Evolutionary conservation across 1,140 invertebrate genomes (phyloP).

Genomic region (Drosophila subobscura): DNA sequence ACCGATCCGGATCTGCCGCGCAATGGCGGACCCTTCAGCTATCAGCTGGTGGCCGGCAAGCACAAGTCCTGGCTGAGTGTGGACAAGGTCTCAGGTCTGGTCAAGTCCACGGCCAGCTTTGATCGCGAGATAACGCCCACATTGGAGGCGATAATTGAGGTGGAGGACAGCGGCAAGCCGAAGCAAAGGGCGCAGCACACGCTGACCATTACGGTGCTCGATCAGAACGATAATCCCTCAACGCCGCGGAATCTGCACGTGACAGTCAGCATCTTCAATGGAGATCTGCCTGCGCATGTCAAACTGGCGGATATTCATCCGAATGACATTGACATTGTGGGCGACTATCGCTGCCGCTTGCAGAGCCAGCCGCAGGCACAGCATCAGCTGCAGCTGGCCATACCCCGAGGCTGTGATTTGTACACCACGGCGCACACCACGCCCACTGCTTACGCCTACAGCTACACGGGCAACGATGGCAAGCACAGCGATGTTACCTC

Average conservation of each 20-base stretch:
- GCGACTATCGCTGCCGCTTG: constrained; percentile 94
- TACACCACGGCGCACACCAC: constrained; percentile 88
- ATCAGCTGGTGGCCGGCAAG: constrained; percentile 90
- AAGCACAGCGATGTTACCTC: constrained; percentile 93
- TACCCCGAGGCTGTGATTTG: constrained; percentile 91
- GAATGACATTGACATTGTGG: constrained; percentile 93
- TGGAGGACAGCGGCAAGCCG: constrained; percentile 94
- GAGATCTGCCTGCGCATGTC: constrained; percentile 87
- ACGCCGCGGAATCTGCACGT: constrained; percentile 92
- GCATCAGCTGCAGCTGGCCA: constrained; percentile 86
- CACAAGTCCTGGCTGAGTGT: constrained; percentile 86
- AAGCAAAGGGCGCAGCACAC: constrained; percentile 91
- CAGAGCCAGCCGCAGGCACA: constrained; percentile 81
- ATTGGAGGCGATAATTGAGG: constrained; percentile 91
- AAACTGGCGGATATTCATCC: constrained; percentile 96
- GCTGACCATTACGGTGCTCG: constrained; percentile 90
- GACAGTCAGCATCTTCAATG: constrained; percentile 91
- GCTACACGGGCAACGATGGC: constrained; percentile 94
- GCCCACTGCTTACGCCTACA: constrained; percentile 89
- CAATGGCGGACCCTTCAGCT: constrained; percentile 95
- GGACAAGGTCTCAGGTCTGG: constrained; percentile 90
- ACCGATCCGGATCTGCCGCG: constrained; percentile 95
- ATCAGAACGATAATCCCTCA: constrained; percentile 97
- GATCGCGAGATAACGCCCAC: constrained; percentile 92
- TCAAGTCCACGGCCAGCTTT: constrained; percentile 90